phyloP scores from a whole-genome alignment of 2,888 invertebrate genomes.

The Schrankia costaestrigalis region DNA sequence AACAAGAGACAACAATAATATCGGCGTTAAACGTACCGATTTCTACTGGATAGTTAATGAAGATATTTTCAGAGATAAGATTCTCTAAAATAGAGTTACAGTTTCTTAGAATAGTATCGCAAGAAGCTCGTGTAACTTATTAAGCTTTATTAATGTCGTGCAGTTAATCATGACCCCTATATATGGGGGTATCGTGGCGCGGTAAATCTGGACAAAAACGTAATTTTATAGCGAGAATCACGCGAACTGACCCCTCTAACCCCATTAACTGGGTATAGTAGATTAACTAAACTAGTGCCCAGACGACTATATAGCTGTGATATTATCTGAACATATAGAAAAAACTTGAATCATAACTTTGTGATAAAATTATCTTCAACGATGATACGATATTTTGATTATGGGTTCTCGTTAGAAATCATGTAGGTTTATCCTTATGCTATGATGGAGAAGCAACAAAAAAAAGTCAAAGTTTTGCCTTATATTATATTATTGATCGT shows the following conservation, averaged over 20 bases:
- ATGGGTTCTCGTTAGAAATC: too few species aligned
- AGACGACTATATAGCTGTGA: too few species aligned
- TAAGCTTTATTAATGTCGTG: slow-evolving; percentile 65
- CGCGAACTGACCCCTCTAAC: slow-evolving; percentile 68
- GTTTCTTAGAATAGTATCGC: slow-evolving; percentile 34
- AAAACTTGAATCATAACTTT: too few species aligned
- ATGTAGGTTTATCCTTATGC: too few species aligned
- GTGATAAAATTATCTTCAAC: too few species aligned
- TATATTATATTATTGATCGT: too few species aligned
- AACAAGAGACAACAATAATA: too few species aligned
- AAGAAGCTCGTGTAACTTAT: slow-evolving; percentile 49
- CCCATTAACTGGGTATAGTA: slow-evolving; percentile 43
- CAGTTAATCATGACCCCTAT: slow-evolving; percentile 66
- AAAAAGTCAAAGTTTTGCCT: too few species aligned
- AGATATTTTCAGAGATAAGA: slow-evolving; percentile 52
- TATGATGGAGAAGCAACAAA: too few species aligned
- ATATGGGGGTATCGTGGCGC: slow-evolving; percentile 54
- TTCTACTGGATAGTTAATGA: slow-evolving; percentile 30
- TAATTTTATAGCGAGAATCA: slow-evolving; percentile 68
- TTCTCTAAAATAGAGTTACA: slow-evolving; percentile 46
- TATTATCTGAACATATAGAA: too few species aligned
- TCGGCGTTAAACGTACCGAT: slow-evolving; percentile 15
- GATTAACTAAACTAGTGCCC: slow-evolving; percentile 12
- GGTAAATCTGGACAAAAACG: slow-evolving; percentile 69
- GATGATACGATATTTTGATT: too few species aligned